Evolutionary conservation across 2,113 vertebrate genomes (phyloP), one percentile per base, ranked within the genome.

Genomic region (Rhadina sibilatrix): DNA sequence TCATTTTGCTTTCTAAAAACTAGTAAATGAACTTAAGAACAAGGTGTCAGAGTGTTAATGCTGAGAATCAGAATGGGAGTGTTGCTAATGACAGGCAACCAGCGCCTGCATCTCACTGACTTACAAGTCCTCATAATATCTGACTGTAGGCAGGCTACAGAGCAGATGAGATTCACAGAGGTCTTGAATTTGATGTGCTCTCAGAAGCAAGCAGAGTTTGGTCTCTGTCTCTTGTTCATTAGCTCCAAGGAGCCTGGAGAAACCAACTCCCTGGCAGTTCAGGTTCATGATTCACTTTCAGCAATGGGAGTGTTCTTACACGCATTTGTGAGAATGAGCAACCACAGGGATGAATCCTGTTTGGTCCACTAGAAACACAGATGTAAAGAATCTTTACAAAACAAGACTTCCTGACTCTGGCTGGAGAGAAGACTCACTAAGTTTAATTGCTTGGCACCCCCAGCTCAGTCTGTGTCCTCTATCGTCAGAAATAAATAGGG

Each of bases 251-350:
- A 85, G 12, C 42, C 40, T 57, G 44, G 31, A 83, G 77, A 59
- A 54, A 68, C 8, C 6, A 28, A 9, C 10, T n/a, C 54, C 37
- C 18, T 49, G 42, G 20, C 30, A 59, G 28, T 16, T 59, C 27
- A 71, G 14, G 25, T 47, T 82, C 6, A 1, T 2, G 6, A 33
- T 49, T 38, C 15, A 8, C 33, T 28, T 66, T n/a, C 35, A 53
- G 12, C 5, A 49, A 3, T 17, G 21, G 21, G 11, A 35, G 0
- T 4, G 24, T 14, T 75, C 70, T 54, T 33, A 24, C 6, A 38
- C 0, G 0, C 19, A 6, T 10, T 30, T 0, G 3, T 60, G 38
- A 42, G 33, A 57, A 76, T 11, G 11, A 5, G 2, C 38, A 76
- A 44, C 31, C 35, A 37, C 31, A 60, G 53, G 53, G 57, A 22